Conservation (phyloP, 2,797 vertebrate species). For the Mareca penelope region DNA sequence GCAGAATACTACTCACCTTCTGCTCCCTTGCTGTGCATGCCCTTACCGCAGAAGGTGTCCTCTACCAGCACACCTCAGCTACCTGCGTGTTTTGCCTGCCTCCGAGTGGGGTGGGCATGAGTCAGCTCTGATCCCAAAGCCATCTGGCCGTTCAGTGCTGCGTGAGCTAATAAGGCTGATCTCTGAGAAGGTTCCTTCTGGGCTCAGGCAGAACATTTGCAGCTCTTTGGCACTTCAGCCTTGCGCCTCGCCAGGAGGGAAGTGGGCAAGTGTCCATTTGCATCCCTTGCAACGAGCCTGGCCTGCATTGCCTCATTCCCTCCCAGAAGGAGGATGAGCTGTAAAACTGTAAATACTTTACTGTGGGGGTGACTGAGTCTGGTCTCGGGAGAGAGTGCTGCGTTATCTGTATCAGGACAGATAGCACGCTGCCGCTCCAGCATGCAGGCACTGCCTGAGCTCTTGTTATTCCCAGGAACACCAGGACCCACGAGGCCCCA, state of each 20-base stretch:
- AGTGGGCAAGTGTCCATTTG: not conserved
- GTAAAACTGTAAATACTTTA: not conserved
- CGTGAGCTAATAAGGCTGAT: conserved; percentile 37
- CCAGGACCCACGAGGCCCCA: not conserved
- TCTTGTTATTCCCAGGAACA: not conserved
- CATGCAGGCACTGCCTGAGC: not conserved
- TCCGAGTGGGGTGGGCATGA: conserved; percentile 16
- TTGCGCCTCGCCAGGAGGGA: not conserved
- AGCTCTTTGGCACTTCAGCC: conserved; percentile 1
- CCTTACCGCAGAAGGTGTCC: not conserved
- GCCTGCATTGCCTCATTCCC: not conserved
- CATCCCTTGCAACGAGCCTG: not conserved
- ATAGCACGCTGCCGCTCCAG: not conserved
- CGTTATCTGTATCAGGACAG: not conserved
- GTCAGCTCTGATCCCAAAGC: conserved; percentile 53
- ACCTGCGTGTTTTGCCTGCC: not conserved
- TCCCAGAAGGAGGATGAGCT: not conserved
- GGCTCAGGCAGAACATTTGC: not conserved
- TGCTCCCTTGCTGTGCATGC: not conserved
- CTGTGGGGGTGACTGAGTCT: not conserved
- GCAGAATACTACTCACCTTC: not conserved
- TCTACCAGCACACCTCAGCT: not conserved
- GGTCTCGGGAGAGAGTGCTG: not conserved
- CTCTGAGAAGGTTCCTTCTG: not conserved
- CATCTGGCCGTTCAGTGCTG: not conserved